A percentile compares a stretch with the other conserved stretches of the same genome.
Conservation (phyloP, 2,888 invertebrate species). For the Aleiodes alternator region DNA sequence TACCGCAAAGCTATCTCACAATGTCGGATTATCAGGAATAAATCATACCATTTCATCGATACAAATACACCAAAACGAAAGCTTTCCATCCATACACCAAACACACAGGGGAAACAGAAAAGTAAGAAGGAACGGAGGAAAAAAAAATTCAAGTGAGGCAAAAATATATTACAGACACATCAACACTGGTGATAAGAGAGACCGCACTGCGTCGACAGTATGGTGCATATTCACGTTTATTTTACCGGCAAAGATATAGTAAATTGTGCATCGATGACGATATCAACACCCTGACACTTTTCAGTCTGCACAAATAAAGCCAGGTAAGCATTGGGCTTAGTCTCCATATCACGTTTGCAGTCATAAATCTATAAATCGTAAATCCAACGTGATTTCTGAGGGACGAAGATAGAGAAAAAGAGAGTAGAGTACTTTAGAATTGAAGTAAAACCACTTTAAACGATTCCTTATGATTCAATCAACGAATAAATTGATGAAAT, state of each 20-base stretch:
- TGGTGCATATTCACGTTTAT: constrained; percentile 30
- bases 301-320: constrained; percentile 21
- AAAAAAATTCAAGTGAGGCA: background rate
- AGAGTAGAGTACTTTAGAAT: background rate
- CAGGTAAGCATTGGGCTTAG: constrained; percentile 45
- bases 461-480: background rate
- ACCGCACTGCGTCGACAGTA: constrained; percentile 19
- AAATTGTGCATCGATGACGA: constrained; percentile 33
- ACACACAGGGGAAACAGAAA: constrained; percentile 25
- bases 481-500: background rate
- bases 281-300: constrained; percentile 34
- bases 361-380: constrained; percentile 70
- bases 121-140: background rate
- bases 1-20: constrained; percentile 56
- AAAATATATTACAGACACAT: constrained; percentile 9
- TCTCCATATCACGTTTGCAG: constrained; percentile 54
- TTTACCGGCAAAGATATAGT: constrained; percentile 22
- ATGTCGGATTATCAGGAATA: constrained; percentile 73
- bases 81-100: constrained; percentile 14
- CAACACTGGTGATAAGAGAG: constrained; percentile 10
- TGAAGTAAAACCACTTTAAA: background rate
- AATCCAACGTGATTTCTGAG: constrained; percentile 66
- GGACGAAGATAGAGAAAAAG: constrained; percentile 19
- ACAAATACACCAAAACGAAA: constrained; percentile 31
- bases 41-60: constrained; percentile 71